Base-by-base conservation (phyloP, 2,888 invertebrate genomes). In the Leucophenga maculata region DNA sequence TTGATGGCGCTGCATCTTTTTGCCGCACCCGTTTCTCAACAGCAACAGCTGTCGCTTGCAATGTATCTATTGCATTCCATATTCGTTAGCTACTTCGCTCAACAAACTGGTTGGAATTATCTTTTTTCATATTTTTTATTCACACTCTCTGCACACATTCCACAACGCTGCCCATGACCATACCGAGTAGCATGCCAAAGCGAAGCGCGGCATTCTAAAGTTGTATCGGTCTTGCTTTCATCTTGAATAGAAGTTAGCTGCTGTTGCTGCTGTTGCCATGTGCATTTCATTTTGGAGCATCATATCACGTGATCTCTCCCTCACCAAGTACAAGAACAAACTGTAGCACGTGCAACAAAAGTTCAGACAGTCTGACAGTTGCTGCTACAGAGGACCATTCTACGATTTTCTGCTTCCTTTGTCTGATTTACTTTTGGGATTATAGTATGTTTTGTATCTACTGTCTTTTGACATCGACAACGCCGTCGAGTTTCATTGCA, bases 351-450 rank as follows among this genome's bases (percentile, higher is more conserved):
- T 75, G 74, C 48, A 64, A 46, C 62, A 64, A 18, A 64, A 44
- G 18, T 20, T 22, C 62, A 64, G 44, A 55, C 55, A 55, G 20
- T 26, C 26, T 9, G 26, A 64, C 62, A 64, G 46, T 50, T n/a
- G n/a, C 50, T 46, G 26, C n/a, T n/a, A 26, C 26, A 26, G 26
- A 4, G 4, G 26, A 44, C 69, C 72, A 69, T 67, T 65, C 64
- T 65, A 57, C 62, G 66, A 66, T 74, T 73, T 72, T 55, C 64
- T 68, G 69, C 59, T 16, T 52, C 16, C 68, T 66, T 66, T 66
- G 68, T 70, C 75, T 76, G 75, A 75, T 76, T 75, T 76, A 74
- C 75, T 76, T n/a, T 73, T 68, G 74, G 76, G 76, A 75, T 75
- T 75, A 73, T 69, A 26, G 16, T 31, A 13, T 1, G 32, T 59